Evolutionary conservation across 2,888 invertebrate genomes (phyloP), one percentile per base, ranked within the genome.

Genomic region (Athalia cordata): DNA sequence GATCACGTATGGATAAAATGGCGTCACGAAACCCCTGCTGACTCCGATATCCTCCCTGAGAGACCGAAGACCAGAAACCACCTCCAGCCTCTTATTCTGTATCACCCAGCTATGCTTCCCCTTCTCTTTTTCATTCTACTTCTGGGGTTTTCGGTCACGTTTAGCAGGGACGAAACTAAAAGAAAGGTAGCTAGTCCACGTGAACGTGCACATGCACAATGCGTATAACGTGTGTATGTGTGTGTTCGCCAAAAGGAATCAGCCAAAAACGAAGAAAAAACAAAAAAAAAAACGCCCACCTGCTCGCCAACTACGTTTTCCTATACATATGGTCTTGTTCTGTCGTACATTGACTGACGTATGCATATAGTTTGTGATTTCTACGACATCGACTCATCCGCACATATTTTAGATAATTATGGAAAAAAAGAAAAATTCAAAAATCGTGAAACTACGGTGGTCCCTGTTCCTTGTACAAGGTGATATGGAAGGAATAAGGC

Each of bases 1-100:
- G 87, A 88, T 89, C 89, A 89, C 89, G 89, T 89, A 88, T 88
- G 86, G 87, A 88, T 87, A 88, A 89, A 88, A 88, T 87, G 87
- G 86, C 86, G 82, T 82, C 84, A 82, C 83, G 84, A 83, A 87
- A 85, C 84, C 83, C 82, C 82, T 78, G 79, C 77, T 74, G 81
- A 78, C 81, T 75, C 74, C 78, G 78, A 78, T 76, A 76, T 78
- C 76, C 76, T 50, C 45, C 76, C 76, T 61, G 50, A 57, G 78
- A 74, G 64, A 74, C 78, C 55, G 64, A 64, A 77, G 64, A 70
- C 59, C 64, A 78, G 67, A 67, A 67, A 50, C 67, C 67, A 67
- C 75, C 75, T 75, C 49, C 61, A 50, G n/a, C 50, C 62, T 49
- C 62, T 62, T 75, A 61, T 75, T 43, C 50, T 64, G n/a, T 45